Percentiles rank a stretch among this genome's conserved stretches.
These are phyloP conservation scores for Chelonus formosanus DNA, from an alignment of 2,888 invertebrate species.

Conservation along the genomic window DNA sequence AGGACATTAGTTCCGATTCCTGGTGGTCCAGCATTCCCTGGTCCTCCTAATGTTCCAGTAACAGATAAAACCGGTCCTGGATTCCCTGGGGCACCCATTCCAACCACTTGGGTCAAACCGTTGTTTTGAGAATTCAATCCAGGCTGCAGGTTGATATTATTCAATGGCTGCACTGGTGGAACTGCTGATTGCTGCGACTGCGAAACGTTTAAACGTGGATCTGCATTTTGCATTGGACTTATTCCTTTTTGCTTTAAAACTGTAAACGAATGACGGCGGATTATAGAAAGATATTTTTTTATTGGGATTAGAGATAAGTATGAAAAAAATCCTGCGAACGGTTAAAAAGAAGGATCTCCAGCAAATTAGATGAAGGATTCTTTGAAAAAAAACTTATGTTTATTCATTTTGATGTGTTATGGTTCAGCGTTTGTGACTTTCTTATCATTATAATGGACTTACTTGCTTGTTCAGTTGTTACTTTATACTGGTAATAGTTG, in stretches of 20 bases:
- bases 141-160: slow-evolving; percentile 69
- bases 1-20: slow-evolving; percentile 49
- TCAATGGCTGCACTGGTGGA: slow-evolving; percentile 65
- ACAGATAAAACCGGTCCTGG: slow-evolving; percentile 51
- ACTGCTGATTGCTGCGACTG: slow-evolving; percentile 60
- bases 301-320: slow-evolving; percentile 4
- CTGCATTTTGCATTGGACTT: slow-evolving; percentile 66
- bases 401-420: too few relatives aligned
- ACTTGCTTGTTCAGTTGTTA: slow-evolving; percentile 94
- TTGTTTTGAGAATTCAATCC: slow-evolving; percentile 67
- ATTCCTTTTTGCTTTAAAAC: slow-evolving; percentile 79
- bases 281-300: slow-evolving; percentile 55
- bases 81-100: slow-evolving; percentile 54
- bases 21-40: slow-evolving; percentile 51
- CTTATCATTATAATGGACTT: slow-evolving; percentile 64
- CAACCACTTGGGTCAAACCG: slow-evolving; percentile 59
- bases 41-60: slow-evolving; percentile 44
- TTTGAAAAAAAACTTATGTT: too few relatives aligned
- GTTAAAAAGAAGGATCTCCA: slow-evolving; percentile 33
- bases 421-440: too few relatives aligned
- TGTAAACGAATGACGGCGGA: slow-evolving; percentile 69
- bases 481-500: slow-evolving; percentile 97
- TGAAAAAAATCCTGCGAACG: slow-evolving; percentile 25
- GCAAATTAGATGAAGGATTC: background rate
- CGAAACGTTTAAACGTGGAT: slow-evolving; percentile 64